Conservation (phyloP, 2,113 vertebrate genomes). For the Pedetes capensis region DNA sequence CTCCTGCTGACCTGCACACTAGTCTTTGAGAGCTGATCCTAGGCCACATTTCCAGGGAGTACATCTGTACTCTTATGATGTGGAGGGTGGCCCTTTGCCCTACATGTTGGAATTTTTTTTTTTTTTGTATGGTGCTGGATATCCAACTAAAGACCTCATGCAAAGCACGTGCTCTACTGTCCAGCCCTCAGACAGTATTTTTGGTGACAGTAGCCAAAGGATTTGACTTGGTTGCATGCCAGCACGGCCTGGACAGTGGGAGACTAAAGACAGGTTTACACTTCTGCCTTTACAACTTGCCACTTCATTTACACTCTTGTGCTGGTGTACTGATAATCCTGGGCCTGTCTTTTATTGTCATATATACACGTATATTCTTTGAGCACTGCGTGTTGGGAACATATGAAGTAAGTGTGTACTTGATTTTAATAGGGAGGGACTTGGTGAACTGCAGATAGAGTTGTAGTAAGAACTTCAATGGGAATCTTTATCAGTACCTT, state of each 20-base stretch:
- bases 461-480: background rate
- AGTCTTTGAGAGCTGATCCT: background rate
- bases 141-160: background rate
- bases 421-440: background rate
- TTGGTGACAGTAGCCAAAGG: background rate
- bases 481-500: background rate
- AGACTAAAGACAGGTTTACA: background rate
- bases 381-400: background rate
- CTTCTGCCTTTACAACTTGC: background rate
- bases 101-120: background rate
- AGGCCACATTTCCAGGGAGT: background rate
- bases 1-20: background rate
- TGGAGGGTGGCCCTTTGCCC: background rate
- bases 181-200: background rate
- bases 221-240: background rate
- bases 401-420: background rate
- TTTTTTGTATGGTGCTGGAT: fast-evolving
- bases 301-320: background rate
- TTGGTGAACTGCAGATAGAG: background rate
- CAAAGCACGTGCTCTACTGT: background rate
- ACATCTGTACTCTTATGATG: background rate
- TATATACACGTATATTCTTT: background rate
- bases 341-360: background rate
- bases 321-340: background rate
- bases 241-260: background rate